A percentile compares a stretch with the other conserved stretches of the same genome.
Conservation (phyloP, 1,140 invertebrate species). For the Acromyrmex heyeri region DNA sequence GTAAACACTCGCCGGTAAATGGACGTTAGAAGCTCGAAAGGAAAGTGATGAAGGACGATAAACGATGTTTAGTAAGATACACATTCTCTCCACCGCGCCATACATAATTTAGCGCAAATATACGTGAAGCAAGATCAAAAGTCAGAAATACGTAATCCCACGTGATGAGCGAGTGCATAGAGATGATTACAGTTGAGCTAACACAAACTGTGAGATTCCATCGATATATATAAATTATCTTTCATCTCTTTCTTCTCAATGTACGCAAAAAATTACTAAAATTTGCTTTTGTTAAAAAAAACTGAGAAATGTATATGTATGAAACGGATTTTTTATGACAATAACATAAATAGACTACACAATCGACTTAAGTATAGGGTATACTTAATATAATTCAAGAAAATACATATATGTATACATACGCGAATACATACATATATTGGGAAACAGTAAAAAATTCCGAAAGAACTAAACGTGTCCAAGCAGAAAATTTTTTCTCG, state of each 20-base stretch:
- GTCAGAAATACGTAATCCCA: slow-evolving; percentile 28
- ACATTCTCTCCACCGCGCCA: slow-evolving; percentile 7
- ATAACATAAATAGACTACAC: neutral
- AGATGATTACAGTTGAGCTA: slow-evolving; percentile 9
- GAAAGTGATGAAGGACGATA: slow-evolving; percentile 19
- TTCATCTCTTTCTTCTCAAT: neutral
- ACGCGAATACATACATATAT: neutral
- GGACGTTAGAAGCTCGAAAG: slow-evolving; percentile 10
- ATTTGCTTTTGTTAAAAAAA: neutral
- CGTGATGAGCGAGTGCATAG: neutral
- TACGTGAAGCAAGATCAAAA: slow-evolving; percentile 32
- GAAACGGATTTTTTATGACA: neutral
- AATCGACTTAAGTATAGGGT: neutral
- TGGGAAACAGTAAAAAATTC: neutral
- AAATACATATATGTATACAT: neutral
- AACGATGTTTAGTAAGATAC: slow-evolving; percentile 23
- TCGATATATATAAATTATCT: slow-evolving; percentile 56
- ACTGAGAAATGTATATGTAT: neutral
- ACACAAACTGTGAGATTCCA: slow-evolving; percentile 35
- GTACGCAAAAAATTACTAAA: neutral
- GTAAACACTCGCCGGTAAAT: slow-evolving; percentile 28
- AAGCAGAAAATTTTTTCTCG: slow-evolving; percentile 12
- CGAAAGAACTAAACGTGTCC: neutral
- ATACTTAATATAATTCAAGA: neutral
- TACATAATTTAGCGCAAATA: slow-evolving; percentile 51